These are phyloP conservation scores for Todus mexicanus DNA, from an alignment of 2,797 vertebrate species.

Conservation along the genomic window DNA sequence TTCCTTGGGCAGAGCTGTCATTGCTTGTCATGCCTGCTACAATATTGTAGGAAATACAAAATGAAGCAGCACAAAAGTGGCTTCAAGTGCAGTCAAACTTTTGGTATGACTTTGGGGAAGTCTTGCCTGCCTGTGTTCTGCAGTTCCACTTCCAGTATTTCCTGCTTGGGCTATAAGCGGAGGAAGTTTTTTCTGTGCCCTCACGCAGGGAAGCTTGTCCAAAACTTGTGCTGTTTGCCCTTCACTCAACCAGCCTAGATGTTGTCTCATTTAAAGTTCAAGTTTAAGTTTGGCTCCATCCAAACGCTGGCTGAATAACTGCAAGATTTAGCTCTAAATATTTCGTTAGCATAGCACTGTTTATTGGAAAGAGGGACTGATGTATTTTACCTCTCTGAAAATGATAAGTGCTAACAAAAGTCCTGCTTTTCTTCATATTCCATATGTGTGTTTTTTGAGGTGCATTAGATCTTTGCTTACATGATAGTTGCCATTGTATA, in stretches of 20 bases:
- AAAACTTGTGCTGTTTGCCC: neutral
- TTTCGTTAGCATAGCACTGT: neutral
- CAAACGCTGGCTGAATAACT: neutral
- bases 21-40: neutral
- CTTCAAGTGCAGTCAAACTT: neutral
- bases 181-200: neutral
- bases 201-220: rapidly evolving
- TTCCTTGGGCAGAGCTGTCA: neutral
- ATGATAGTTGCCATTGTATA: neutral
- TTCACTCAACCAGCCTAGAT: neutral
- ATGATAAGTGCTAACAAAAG: neutral
- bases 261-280: neutral
- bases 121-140: neutral
- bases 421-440: neutral
- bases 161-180: neutral
- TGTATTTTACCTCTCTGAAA: neutral
- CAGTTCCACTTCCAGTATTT: neutral
- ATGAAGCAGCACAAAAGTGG: neutral
- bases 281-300: neutral
- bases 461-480: neutral
- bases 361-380: neutral
- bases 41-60: neutral
- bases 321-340: neutral
- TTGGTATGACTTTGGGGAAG: neutral
- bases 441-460: neutral